Conservation (phyloP, 1,140 invertebrate species). For the Drosophila punjabiensis region DNA sequence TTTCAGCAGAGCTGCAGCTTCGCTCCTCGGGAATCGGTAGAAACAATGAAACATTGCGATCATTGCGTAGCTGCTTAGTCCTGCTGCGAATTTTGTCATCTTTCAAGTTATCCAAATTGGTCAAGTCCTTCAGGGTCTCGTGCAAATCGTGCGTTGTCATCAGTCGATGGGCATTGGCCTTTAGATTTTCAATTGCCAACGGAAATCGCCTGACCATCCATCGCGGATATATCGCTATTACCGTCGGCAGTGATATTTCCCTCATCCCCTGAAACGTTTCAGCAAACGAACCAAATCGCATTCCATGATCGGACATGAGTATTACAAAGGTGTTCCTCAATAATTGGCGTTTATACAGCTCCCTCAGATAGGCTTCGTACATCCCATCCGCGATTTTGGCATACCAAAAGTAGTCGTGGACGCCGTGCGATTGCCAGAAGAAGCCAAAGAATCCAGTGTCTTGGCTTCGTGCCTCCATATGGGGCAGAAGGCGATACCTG, state of each 20-base stretch:
- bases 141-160: slow-evolving; percentile 29
- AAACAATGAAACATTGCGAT: slow-evolving; percentile 24
- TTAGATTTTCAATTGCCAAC: slow-evolving; percentile 18
- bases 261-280: slow-evolving; percentile 21
- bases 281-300: slow-evolving; percentile 18
- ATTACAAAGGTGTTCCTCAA: slow-evolving; percentile 10
- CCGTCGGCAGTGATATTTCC: slow-evolving; percentile 20
- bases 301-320: slow-evolving; percentile 27
- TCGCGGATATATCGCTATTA: slow-evolving; percentile 16
- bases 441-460: slow-evolving; percentile 34
- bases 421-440: slow-evolving; percentile 32
- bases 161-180: slow-evolving; percentile 11
- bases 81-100: slow-evolving; percentile 6
- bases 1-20: slow-evolving; percentile 20
- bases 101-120: slow-evolving; percentile 4
- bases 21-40: slow-evolving; percentile 37
- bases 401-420: slow-evolving; percentile 33
- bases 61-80: slow-evolving; percentile 2
- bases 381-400: slow-evolving; percentile 1
- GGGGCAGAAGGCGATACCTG: slow-evolving; percentile 5
- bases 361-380: slow-evolving; percentile 2
- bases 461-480: slow-evolving; percentile 1
- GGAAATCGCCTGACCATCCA: slow-evolving; percentile 15
- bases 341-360: background rate
- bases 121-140: slow-evolving; percentile 27